Percentiles rank a stretch among this genome's conserved stretches.
Conservation (phyloP, 1,140 invertebrate species). For the Halesus radiatus region DNA sequence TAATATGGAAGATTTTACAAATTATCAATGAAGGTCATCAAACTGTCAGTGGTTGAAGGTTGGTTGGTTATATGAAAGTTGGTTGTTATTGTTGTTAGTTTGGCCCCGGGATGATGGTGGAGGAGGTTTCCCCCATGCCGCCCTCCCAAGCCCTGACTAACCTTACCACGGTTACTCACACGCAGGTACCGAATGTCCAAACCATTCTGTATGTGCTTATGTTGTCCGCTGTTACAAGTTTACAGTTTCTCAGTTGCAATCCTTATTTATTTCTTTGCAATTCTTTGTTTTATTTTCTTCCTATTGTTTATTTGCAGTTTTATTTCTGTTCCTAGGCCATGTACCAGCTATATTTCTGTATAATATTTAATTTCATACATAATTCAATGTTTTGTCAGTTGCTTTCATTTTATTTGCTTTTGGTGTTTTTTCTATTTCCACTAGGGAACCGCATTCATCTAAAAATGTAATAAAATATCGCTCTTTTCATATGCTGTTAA, state of each 20-base stretch:
- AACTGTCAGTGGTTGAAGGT: too few species aligned
- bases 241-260: not conserved
- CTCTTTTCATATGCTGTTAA: too few species aligned
- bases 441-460: not conserved
- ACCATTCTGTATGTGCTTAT: not conserved
- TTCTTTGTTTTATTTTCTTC: not conserved
- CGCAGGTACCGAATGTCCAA: conserved; percentile 6
- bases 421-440: not conserved
- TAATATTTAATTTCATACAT: too few species aligned
- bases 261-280: not conserved
- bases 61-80: not conserved
- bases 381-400: too few species aligned
- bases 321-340: too few species aligned
- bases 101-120: conserved; percentile 30
- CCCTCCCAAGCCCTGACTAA: not conserved
- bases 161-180: not conserved
- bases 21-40: too few species aligned
- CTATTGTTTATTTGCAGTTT: not conserved
- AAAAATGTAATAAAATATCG: too few species aligned
- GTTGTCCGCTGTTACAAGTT: not conserved
- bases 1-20: too few species aligned
- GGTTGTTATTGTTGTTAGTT: conserved; percentile 27
- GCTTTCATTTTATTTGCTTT: not conserved
- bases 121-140: conserved; percentile 8
- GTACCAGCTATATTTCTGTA: too few species aligned